phyloP scores from a whole-genome alignment of 2,113 vertebrate genomes.

The Daboia siamensis region DNA sequence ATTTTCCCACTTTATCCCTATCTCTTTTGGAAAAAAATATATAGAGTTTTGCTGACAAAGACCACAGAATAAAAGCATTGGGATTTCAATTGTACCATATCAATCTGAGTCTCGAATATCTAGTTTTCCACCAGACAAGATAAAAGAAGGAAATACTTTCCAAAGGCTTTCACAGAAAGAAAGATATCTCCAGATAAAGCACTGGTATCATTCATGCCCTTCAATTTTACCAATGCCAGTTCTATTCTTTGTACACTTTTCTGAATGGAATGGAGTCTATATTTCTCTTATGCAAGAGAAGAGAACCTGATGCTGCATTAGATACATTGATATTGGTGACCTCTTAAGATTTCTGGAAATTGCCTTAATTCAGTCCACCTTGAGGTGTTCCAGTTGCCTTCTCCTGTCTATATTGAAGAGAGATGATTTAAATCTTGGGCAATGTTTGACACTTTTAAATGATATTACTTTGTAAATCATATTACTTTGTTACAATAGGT shows the following conservation, averaged over 20 bases:
- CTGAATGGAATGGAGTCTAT: not conserved
- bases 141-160: not conserved
- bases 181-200: not conserved
- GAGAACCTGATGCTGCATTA: not conserved
- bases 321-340: not conserved
- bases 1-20: not conserved
- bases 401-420: not conserved
- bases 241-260: not conserved
- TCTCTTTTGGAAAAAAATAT: not conserved
- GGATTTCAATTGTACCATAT: not conserved
- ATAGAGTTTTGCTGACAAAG: not conserved
- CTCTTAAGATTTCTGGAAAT: not conserved
- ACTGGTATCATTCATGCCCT: not conserved
- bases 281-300: not conserved
- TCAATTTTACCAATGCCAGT: not conserved
- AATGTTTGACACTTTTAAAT: not conserved
- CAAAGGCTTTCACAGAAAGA: not conserved
- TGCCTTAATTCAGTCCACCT: not conserved
- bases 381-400: not conserved
- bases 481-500: not conserved
- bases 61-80: not conserved
- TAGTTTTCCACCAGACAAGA: not conserved
- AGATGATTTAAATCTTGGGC: not conserved
- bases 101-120: not conserved
- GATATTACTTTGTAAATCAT: not conserved